A percentile compares a stretch with the other conserved stretches of the same genome.
Conservation (phyloP, 2,888 invertebrate genomes). For the Ceratothoa steindachneri region DNA sequence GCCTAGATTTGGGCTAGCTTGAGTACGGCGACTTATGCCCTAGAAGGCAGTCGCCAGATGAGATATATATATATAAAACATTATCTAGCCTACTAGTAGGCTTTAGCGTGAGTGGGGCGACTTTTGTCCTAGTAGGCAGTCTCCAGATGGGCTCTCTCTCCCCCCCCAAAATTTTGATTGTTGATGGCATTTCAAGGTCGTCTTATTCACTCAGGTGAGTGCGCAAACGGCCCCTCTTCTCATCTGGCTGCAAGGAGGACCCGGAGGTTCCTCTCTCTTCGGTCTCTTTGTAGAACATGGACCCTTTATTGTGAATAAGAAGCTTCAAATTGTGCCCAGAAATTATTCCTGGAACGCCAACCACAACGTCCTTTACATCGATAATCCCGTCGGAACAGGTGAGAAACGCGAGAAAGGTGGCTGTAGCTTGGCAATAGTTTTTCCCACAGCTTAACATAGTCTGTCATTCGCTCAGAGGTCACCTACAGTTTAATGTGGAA, state of each 20-base stretch:
- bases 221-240: conserved; percentile 64
- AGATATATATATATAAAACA: no score
- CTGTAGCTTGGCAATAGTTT: background rate
- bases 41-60: no score
- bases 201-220: conserved; percentile 31
- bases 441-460: background rate
- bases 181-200: no score
- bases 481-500: no score
- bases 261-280: conserved; percentile 70
- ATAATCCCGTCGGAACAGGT: conserved; percentile 83
- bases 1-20: no score
- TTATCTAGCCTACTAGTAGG: no score
- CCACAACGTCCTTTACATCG: conserved; percentile 79
- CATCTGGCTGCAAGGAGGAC: conserved; percentile 82
- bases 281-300: conserved; percentile 82
- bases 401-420: background rate
- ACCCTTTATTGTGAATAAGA: conserved; percentile 62
- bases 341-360: conserved; percentile 74
- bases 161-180: no score
- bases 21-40: no score
- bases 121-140: no score
- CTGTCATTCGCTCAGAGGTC: background rate
- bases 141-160: no score
- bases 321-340: conserved; percentile 59
- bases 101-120: no score